Base-by-base conservation (phyloP, 2,888 invertebrate genomes). In the Miltochrista miniata region DNA sequence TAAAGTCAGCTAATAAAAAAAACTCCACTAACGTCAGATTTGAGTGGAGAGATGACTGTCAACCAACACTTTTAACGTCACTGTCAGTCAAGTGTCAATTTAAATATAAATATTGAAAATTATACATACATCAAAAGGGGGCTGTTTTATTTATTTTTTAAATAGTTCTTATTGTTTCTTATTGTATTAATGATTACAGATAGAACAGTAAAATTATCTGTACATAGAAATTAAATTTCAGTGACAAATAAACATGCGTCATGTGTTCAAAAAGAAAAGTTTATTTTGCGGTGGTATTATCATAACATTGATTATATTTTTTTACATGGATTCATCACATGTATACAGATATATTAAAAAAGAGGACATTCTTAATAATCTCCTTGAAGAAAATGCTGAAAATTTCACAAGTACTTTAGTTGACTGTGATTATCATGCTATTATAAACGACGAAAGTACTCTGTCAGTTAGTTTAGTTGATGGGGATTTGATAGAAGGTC, bases 341-440 rank as follows among this genome's bases (percentile, higher is more conserved):
- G 69, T 64, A 31, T 93, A 93, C 70, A 87, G 90, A 38, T 93
- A 83, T 61, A 90, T 93, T 43, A 70, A 81, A 47, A 83, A 77
- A 53, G 83, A 87, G 8, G 72, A 85, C 48, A 92, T 93, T 49
- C 70, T 86, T 38, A 77, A 77, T 12, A 81, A 79, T 48, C 76
- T 93, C 51, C 75, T 87, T 38, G 77, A 82, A 64, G 85, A 79
- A 62, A 83, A 75, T 35, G 76, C 82, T 34, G 68, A 74, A 8
- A 93, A 94, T 68, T 90, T 92, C 57, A 90, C 92, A 34, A 86
- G 79, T 54, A 82, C 83, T 14, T 51, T 78, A 44, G 66, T 73
- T 34, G 77, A 85, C 43, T 90, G 90, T 70, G 83, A 88, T 68
- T 90, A 90, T 65, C 68, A 76, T 45, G 82, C 83, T 54, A 63